Conservation (phyloP, 1,140 invertebrate genomes). For the Pachypeltis micranthus region DNA sequence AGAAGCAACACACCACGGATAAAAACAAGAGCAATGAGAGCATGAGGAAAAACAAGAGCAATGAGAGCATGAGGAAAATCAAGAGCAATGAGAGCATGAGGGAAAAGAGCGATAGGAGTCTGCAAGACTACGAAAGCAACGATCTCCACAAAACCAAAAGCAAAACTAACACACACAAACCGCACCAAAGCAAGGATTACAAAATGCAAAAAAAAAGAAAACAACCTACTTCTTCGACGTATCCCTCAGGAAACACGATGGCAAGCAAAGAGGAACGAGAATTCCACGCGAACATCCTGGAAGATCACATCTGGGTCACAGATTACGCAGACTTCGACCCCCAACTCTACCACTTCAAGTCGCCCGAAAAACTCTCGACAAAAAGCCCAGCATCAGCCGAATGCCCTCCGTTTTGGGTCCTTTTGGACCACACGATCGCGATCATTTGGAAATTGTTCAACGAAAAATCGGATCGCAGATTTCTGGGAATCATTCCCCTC, state of each 20-base stretch:
- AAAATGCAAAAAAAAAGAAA: neutral
- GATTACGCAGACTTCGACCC: neutral
- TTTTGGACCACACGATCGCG: neutral
- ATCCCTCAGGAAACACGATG: neutral
- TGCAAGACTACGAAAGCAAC: no score
- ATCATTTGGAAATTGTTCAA: neutral
- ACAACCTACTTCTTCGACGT: neutral
- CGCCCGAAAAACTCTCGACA: neutral
- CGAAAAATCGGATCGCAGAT: neutral
- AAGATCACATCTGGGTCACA: neutral
- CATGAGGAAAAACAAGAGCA: neutral
- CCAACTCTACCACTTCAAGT: neutral
- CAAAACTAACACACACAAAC: no score
- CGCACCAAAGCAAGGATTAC: neutral
- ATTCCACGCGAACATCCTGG: neutral
- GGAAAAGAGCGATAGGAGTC: no score
- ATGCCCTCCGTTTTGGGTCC: constrained; percentile 2
- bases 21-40: neutral
- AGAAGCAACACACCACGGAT: neutral
- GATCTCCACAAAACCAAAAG: neutral
- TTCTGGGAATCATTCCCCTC: neutral
- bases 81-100: neutral
- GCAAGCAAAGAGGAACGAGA: neutral
- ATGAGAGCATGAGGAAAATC: neutral
- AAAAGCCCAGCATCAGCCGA: neutral